A percentile compares a stretch with the other conserved stretches of the same genome.
Conservation (phyloP, 2,888 invertebrate species). For the Peribatodes rhomboidaria region DNA sequence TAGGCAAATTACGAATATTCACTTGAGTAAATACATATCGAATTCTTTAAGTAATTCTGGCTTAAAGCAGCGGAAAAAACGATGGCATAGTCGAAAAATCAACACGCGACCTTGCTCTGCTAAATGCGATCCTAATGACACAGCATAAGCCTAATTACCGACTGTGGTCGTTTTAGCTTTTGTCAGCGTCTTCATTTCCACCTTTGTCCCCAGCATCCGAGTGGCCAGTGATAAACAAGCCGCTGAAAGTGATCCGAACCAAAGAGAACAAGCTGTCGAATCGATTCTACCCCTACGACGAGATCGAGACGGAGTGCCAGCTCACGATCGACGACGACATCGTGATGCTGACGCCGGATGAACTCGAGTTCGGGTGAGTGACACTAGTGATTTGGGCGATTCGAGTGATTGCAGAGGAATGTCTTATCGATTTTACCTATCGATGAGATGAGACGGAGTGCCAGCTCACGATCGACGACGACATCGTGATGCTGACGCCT, state of each 20-base stretch:
- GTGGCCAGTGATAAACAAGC: slow-evolving; percentile 96
- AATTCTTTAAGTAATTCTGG: too few species aligned
- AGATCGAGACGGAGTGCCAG: slow-evolving; percentile 98
- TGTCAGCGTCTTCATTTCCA: too few species aligned
- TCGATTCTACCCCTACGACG: slow-evolving; percentile 97
- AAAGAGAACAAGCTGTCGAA: slow-evolving; percentile 97
- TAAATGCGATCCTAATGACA: too few species aligned
- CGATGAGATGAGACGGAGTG: slow-evolving; percentile 99
- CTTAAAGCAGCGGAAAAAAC: too few species aligned
- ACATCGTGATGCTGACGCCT: slow-evolving; percentile 85
- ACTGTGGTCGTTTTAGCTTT: too few species aligned
- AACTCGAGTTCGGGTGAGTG: slow-evolving; percentile 18
- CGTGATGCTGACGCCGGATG: slow-evolving; percentile 15
- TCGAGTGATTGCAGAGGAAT: background rate
- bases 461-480: slow-evolving; percentile 97
- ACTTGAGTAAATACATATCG: too few species aligned
- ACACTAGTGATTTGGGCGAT: background rate
- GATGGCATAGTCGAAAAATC: too few species aligned
- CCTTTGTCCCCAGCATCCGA: slow-evolving; percentile 89
- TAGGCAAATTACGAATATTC: too few species aligned
- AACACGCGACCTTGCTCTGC: too few species aligned
- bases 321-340: slow-evolving; percentile 98
- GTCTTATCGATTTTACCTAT: too few species aligned
- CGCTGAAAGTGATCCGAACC: slow-evolving; percentile 95
- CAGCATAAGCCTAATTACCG: too few species aligned